Evolutionary conservation across 2,113 vertebrate species (phyloP), one percentile per base, ranked within the genome.

Genomic region (Mesocricetus auratus): DNA sequence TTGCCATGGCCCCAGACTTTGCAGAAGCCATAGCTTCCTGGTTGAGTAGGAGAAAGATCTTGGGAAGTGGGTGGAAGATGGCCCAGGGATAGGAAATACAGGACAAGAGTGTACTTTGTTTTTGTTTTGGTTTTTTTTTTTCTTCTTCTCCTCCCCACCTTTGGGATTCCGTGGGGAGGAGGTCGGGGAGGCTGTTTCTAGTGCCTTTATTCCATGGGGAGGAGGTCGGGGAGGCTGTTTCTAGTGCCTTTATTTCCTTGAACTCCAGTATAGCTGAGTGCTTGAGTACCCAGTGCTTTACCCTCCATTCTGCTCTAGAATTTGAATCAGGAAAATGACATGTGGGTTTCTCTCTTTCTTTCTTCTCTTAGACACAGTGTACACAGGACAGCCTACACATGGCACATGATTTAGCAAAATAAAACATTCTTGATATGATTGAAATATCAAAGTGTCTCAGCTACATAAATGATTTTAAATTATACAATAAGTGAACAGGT

Each of bases 401-500:
- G 97, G 98, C 98, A 97, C 60, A 81, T 95, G 97, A 95, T 97
- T 98, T 98, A 98, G 98, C 96, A 98, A 98, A 98, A 99, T 77
- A 96, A 97, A 98, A 98, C 96, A 93, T 97, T 97, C 97, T 98
- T 94, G 95, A 97, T 98, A 98, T 95, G 97, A 98, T 98, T 98
- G 98, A 97, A 98, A 97, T 98, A 98, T 68, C 92, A 97, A 98
- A 97, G 98, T 98, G 98, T 97, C 97, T 98, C 97, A 96, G 97
- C 98, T 98, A 98, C 96, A 98, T 98, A 98, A 97, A 98, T 98
- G 98, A 98, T 83, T 96, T 98, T 97, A 97, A 98, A 98, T 98
- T 97, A 95, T 88, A 97, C 98, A 98, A 97, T 98, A 97, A 98
- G 98, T 98, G 98, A 98, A 97, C 97, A 98, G 97, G 96, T 98